Conservation (phyloP, 2,888 invertebrate species). For the Vanessa cardui region DNA sequence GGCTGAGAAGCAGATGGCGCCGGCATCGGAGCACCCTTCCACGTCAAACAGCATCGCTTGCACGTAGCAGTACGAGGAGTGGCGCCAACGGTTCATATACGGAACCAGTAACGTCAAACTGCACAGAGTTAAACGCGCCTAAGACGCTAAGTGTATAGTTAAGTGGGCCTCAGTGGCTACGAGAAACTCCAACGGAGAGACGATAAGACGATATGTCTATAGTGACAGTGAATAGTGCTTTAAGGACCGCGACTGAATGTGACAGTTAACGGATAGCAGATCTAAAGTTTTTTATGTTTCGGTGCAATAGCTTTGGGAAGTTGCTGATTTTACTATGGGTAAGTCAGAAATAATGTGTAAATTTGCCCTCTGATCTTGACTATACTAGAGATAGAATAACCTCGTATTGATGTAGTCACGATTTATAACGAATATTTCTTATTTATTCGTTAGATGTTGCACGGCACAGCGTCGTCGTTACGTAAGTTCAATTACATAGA, state of each 20-base stretch:
- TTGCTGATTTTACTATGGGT: slow-evolving; percentile 18
- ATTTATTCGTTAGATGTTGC: slow-evolving; percentile 24
- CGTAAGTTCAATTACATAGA: slow-evolving; percentile 18
- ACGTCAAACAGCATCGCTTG: slow-evolving; percentile 67
- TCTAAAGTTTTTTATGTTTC: slow-evolving; percentile 2
- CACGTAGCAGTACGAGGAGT: slow-evolving; percentile 76
- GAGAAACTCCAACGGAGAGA: slow-evolving; percentile 3
- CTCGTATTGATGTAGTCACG: slow-evolving; percentile 9
- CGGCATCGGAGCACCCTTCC: slow-evolving; percentile 51
- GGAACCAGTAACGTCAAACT: slow-evolving; percentile 58
- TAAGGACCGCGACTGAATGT: slow-evolving; percentile 29
- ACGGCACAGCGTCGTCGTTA: slow-evolving; percentile 14
- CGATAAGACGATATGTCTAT: slow-evolving; percentile 7
- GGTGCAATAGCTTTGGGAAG: slow-evolving; percentile 5
- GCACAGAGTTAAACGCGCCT: slow-evolving; percentile 52
- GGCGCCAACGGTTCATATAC: slow-evolving; percentile 74
- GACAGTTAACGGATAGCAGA: slow-evolving; percentile 9
- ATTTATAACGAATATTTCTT: slow-evolving; percentile 20
- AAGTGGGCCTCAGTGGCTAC: neutral
- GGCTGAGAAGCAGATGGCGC: slow-evolving; percentile 44
- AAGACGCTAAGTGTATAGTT: slow-evolving; percentile 38
- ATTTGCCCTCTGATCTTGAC: slow-evolving; percentile 5
- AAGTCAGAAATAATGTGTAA: slow-evolving; percentile 3
- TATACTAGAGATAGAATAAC: neutral
- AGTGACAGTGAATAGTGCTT: slow-evolving; percentile 27